A percentile compares a stretch with the other conserved stretches of the same genome.
phyloP scores from a whole-genome alignment of 2,797 vertebrate species.

The Mormyrops attenuatus region DNA sequence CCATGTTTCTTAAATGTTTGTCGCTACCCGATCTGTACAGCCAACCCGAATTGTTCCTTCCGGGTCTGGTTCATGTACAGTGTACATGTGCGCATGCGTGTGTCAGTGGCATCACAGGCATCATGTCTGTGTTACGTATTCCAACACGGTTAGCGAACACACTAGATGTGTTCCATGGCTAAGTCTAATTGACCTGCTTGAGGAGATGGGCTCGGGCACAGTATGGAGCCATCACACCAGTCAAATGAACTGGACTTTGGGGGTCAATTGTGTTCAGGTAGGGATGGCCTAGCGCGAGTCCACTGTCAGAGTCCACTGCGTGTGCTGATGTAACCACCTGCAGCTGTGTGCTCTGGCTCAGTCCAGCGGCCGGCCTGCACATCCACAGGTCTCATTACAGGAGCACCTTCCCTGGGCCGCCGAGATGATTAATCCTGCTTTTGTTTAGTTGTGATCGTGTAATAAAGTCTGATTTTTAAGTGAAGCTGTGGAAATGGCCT shows the following conservation, averaged over 20 bases:
- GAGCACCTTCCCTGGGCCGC: conserved; percentile 9
- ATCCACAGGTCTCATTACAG: background rate
- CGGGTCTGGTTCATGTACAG: background rate
- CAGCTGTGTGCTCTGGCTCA: background rate
- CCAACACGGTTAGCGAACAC: background rate
- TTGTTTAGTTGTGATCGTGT: background rate
- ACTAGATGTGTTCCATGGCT: background rate
- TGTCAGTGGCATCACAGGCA: background rate
- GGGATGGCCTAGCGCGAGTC: background rate
- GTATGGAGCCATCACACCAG: background rate
- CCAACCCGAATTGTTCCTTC: too few species aligned
- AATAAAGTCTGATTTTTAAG: background rate
- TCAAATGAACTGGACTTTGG: background rate
- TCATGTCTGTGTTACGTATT: background rate
- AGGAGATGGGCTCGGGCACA: background rate
- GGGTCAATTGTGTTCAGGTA: background rate
- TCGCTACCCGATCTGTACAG: too few species aligned
- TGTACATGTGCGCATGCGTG: background rate
- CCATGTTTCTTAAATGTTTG: too few species aligned
- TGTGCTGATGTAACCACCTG: background rate
- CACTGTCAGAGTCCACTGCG: background rate
- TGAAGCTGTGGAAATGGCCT: background rate
- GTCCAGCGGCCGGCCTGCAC: background rate
- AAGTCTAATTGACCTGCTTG: background rate
- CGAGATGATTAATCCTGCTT: background rate